Evolutionary conservation across 2,797 vertebrate species (phyloP), one percentile per base, ranked within the genome.

Genomic region (Aselliscus stoliczkanus): DNA sequence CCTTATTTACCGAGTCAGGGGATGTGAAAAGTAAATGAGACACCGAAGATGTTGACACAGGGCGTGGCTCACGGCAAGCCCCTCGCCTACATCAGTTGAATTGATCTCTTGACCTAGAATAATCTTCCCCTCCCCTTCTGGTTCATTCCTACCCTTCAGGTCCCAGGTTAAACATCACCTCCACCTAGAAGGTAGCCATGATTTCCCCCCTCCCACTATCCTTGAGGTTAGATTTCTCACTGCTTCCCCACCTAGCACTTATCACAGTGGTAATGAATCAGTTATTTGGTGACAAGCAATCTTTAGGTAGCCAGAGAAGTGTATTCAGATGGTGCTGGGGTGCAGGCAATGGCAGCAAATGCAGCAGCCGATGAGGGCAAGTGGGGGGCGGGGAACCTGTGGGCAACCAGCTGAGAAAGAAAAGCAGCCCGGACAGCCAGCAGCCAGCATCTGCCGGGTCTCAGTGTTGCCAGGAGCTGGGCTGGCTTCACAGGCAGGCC

Each of bases 381-480:
- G n/a, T n/a, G 50, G 64, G 11, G 21, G 5, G 4, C 1, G 23
- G 39, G 29, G 3, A 62, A 47, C n/a, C 72, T 1, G 4, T 15
- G 39, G 47, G 44, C 80, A 42, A 2, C 18, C 14, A 6, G 21
- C 34, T 4, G 21, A 29, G 56, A 37, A 56, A 47, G 42, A 31
- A 47, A 21, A 54, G 75, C 27, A 20, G 58, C 52, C 37, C 2
- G 0, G 9, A 21, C 23, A 56, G 50, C 79, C 25, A 5, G 56
- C 27, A 50, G 7, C 27, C 31, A 1, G 14, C 0, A 0, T 13
- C 27, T 4, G 31, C 37, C 1, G 1, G 10, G 14, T 25, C n/a
- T 52, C 2, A 7, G 29, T 18, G 29, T 37, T 13, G 8, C 70
- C 7, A 7, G 64, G 75, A 52, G 58, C 39, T 2, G 12, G 54